A percentile compares a stretch with the other conserved stretches of the same genome.
Evolutionary conservation across 2,797 vertebrate species (phyloP).

Genomic region (Synanceia verrucosa): DNA sequence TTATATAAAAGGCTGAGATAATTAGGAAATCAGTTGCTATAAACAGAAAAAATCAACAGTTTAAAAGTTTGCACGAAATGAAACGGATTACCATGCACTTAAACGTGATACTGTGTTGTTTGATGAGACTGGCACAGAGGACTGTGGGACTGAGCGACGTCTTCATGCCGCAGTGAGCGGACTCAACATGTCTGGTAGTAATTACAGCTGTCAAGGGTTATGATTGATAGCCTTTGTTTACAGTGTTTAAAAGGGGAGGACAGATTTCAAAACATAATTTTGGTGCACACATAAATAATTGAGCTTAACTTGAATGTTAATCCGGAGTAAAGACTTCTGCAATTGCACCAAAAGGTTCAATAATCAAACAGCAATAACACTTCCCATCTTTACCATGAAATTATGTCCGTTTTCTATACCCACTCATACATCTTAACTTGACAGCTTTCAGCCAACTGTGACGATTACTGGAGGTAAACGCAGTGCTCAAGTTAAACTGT

Average conservation of each 20-base stretch:
- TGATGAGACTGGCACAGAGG: conserved; percentile 53
- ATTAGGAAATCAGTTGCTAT: conserved; percentile 50
- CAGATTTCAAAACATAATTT: conserved; percentile 84
- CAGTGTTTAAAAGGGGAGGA: conserved; percentile 82
- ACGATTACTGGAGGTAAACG: conserved; percentile 77
- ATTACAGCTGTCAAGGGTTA: conserved; percentile 82
- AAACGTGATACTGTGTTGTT: conserved; percentile 46
- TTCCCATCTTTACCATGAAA: conserved; percentile 87
- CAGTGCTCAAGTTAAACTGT: conserved; percentile 63
- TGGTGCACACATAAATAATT: conserved; percentile 81
- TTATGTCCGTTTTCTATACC: conserved; percentile 79
- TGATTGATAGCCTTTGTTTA: conserved; percentile 88
- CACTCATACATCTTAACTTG: conserved; percentile 84
- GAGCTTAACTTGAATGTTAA: conserved; percentile 72
- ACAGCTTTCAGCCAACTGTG: conserved; percentile 84
- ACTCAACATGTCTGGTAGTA: conserved; percentile 77
- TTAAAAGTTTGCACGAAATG: conserved; percentile 39
- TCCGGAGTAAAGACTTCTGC: conserved; percentile 71
- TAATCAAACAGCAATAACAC: conserved; percentile 86
- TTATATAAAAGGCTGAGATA: conserved; percentile 21
- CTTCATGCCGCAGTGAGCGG: conserved; percentile 43
- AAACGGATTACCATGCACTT: conserved; percentile 38
- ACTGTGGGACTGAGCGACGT: conserved; percentile 25
- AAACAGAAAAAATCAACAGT: conserved; percentile 38
- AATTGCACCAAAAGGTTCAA: conserved; percentile 77